Base-by-base conservation (phyloP, 92 coral and sea anemone species). In the Plumapathes pennacea region DNA sequence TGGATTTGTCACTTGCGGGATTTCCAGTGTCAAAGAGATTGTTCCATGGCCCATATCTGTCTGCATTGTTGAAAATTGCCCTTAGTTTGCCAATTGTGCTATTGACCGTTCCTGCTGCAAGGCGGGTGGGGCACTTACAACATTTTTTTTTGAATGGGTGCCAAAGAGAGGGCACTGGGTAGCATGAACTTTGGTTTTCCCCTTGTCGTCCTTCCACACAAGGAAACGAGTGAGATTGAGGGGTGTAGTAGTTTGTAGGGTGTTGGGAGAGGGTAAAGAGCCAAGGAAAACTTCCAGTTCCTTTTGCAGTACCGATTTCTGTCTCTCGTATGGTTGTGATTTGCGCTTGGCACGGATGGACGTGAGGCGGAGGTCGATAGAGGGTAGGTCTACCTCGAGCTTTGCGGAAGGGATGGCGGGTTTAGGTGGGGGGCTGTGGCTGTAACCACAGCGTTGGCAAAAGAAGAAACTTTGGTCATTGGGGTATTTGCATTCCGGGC, bases 191-290 rank as follows among this genome's bases (percentile, higher is more conserved):
- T 34, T 56, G 26, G 63, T 59, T 25, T 36, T 29, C 32, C 57
- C 38, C 57, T 51, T 51, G 33, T 25, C 24, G 25, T 68, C 76
- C 15, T 68, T 56, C 57, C 57, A 68, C 1, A 68, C 46, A 37
- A 56, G 57, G 7, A 68, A 68, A 27, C 64, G 36, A 53, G 22
- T 21, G 11, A 55, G 25, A 15, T 57, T 49, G 15, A 12, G 19
- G 12, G 57, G 57, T 4, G 74, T 37, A 5, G 58, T 47, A 20
- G n/a, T 43, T 8, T 24, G 37, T 40, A 45, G 24, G 10, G 65
- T 10, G 23, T 67, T 67, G 19, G 65, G 74, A 21, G 24, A 38
- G 5, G 74, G 74, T 24, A 67, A 53, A 30, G 74, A 67, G 21
- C 66, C 50, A 10, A 44, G 50, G 24, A 44, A 44, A 19, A 28